Conservation (phyloP, 1,140 invertebrate genomes). For the Coptotermes formosanus region DNA sequence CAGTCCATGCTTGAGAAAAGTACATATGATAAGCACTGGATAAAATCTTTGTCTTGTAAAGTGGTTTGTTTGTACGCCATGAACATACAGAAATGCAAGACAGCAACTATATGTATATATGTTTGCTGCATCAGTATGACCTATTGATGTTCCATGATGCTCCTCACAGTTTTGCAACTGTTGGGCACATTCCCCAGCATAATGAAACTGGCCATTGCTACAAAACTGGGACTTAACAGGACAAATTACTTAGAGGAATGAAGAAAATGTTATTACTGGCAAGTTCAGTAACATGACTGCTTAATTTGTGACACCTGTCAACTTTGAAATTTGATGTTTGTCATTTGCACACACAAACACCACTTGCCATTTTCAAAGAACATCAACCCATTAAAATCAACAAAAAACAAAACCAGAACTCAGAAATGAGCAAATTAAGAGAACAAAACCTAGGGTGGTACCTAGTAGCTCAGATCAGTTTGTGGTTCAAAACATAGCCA, state of each 20-base stretch:
- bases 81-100: slow-evolving; percentile 8
- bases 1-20: slow-evolving; percentile 27
- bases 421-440: not conserved
- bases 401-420: not conserved
- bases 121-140: not conserved
- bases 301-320: not conserved
- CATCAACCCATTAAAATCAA: not conserved
- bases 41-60: slow-evolving; percentile 21
- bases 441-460: not conserved
- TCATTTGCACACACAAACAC: not conserved
- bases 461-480: not conserved
- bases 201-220: not conserved
- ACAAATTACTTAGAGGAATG: not conserved
- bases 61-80: slow-evolving; percentile 22
- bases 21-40: slow-evolving; percentile 10
- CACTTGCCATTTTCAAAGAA: not conserved
- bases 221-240: not conserved
- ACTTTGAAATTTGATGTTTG: not conserved
- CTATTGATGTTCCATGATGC: not conserved
- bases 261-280: not conserved
- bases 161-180: not conserved
- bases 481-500: not conserved
- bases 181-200: not conserved
- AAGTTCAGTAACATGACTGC: not conserved
- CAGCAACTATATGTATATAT: not conserved